phyloP scores from a whole-genome alignment of 2,797 vertebrate genomes.

The Enteromius mattozi region DNA sequence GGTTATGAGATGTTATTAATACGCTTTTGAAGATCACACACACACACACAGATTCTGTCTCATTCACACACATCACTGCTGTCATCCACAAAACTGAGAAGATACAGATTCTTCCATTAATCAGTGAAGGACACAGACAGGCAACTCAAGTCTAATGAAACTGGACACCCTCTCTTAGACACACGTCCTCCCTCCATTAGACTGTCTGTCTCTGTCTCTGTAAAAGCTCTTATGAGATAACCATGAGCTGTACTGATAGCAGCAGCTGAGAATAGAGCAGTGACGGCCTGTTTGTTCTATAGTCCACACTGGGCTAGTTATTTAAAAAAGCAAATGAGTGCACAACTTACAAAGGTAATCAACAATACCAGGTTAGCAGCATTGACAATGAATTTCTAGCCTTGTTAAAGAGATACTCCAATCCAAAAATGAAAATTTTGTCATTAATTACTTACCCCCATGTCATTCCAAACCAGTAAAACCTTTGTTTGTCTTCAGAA shows the following conservation, averaged over 20 bases:
- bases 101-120: background rate
- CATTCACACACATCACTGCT: background rate
- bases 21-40: constrained; percentile 18
- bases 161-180: background rate
- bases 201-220: background rate
- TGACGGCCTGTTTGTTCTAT: constrained; percentile 42
- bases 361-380: background rate
- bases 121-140: background rate
- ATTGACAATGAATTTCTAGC: background rate
- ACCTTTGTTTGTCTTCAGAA: background rate
- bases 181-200: constrained; percentile 6
- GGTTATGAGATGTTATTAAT: constrained; percentile 66
- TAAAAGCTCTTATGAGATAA: constrained; percentile 39
- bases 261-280: constrained; percentile 63
- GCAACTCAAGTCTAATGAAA: constrained; percentile 25
- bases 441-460: background rate
- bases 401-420: background rate
- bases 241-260: constrained; percentile 55
- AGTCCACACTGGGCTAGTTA: background rate
- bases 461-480: background rate
- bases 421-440: background rate
- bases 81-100: background rate
- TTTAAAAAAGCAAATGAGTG: background rate
- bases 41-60: background rate
- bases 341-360: background rate